Conservation (phyloP, 2,797 vertebrate genomes). For the Anguilla anguilla region DNA sequence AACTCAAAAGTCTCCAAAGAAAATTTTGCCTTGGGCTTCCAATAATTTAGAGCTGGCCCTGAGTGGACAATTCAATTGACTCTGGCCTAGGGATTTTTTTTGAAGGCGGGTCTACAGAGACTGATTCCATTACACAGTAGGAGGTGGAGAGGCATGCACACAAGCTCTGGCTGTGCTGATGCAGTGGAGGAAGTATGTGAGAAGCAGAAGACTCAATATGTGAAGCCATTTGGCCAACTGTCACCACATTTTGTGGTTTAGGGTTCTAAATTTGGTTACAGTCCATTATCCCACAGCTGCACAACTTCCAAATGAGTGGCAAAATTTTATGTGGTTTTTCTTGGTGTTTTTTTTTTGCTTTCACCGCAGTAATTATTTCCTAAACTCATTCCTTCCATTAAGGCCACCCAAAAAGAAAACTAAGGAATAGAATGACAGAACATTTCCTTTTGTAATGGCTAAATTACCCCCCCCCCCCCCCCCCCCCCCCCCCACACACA, state of each 20-base stretch:
- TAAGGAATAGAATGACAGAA: background rate
- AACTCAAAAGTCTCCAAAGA: background rate
- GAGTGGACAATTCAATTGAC: background rate
- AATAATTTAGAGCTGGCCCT: background rate
- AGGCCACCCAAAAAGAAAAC: background rate
- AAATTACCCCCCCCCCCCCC: background rate
- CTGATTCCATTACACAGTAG: background rate
- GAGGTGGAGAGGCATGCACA: background rate
- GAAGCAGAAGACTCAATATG: background rate
- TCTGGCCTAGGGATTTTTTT: background rate
- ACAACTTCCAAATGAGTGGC: background rate
- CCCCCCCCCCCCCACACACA: background rate
- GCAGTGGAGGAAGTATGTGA: too few species aligned
- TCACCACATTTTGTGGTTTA: background rate
- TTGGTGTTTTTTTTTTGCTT: background rate
- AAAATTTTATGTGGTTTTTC: background rate
- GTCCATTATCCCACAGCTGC: background rate
- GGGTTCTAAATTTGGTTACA: background rate
- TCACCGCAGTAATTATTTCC: constrained; percentile 25
- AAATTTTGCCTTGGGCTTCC: too few species aligned
- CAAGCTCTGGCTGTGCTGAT: background rate
- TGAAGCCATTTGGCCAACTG: background rate
- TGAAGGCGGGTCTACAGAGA: background rate
- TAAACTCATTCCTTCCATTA: constrained; percentile 9
- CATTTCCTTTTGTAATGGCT: background rate